Base-by-base conservation (phyloP, 2,888 invertebrate species). In the Cheilosia urbana region DNA sequence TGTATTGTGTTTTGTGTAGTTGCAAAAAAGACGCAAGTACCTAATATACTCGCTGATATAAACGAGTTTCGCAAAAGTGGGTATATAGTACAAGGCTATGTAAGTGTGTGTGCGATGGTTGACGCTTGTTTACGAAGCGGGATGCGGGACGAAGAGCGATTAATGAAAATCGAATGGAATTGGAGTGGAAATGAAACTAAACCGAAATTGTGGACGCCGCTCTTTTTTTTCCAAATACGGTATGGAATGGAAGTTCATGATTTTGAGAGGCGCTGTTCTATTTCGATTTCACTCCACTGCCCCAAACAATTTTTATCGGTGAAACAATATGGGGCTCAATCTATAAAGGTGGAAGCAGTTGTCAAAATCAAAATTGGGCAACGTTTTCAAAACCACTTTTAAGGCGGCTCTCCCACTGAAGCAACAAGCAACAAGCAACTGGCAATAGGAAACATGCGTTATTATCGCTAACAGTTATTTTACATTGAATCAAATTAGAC, bases 1-100 rank as follows among this genome's bases (percentile, higher is more conserved):
- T 37, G 13, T 37, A 37, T 13, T 37, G 37, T 37, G 13, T 37
- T 13, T 13, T 37, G 37, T 58, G n/a, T 30, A 68, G 34, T 7
- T 55, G 17, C 27, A 51, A 21, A 49, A 51, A 37, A 21, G n/a
- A 63, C 45, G 9, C 2, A 63, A n/a, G 27, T 30, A 27, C 19
- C 9, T 27, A 6, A 19, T n/a, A 13, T 17, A 17, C 7, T 4
- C 45, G 7, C 15, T 40, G 47, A 72, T 65, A 79, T 57, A 58
- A 60, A 72, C 57, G 13, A 72, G 65, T 79, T 72, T 65, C 30
- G 40, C 19, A 34, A 71, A 58, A 72, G 42, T 65, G 21, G 60
- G 53, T 80, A 58, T 81, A 42, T 71, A 34, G 71, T 30, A 71
- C 69, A 53, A 76, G 65, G 51, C 65, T 65, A 62, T 57, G 37